These are phyloP conservation scores for Empis livida DNA, from an alignment of 2,888 invertebrate species.

Conservation along the genomic window DNA sequence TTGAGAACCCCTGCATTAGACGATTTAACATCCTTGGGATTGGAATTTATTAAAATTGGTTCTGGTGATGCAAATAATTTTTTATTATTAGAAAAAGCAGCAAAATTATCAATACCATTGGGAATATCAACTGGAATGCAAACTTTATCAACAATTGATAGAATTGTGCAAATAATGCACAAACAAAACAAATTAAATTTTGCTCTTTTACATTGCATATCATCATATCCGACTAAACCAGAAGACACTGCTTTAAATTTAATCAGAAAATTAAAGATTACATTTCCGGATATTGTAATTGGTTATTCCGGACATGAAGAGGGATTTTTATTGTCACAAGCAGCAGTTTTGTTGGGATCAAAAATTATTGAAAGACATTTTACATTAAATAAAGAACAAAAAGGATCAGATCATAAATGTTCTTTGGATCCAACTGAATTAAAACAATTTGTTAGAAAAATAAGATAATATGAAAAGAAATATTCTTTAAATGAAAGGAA, in stretches of 20 bases:
- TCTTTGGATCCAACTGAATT: constrained; percentile 60
- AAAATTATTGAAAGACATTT: constrained; percentile 68
- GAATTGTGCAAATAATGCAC: constrained; percentile 37
- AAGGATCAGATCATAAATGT: constrained; percentile 67
- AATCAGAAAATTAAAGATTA: constrained; percentile 46
- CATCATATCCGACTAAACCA: constrained; percentile 61
- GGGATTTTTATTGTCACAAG: constrained; percentile 51
- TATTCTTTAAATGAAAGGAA: not conserved
- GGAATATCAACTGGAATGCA: constrained; percentile 76
- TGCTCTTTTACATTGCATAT: constrained; percentile 63
- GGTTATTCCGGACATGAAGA: constrained; percentile 76
- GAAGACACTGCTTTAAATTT: constrained; percentile 55
- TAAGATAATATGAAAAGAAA: constrained; percentile 43
- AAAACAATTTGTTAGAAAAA: constrained; percentile 43
- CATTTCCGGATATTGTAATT: constrained; percentile 53
- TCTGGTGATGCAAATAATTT: constrained; percentile 75
- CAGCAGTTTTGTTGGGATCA: constrained; percentile 63
- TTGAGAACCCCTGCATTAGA: constrained; percentile 55
- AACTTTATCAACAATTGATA: constrained; percentile 47
- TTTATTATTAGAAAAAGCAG: constrained; percentile 52
- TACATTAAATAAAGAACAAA: constrained; percentile 58
- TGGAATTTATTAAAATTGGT: constrained; percentile 74
- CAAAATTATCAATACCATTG: constrained; percentile 49
- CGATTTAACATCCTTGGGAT: constrained; percentile 47
- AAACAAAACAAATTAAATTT: constrained; percentile 39